Evolutionary conservation across 2,113 vertebrate genomes (phyloP).

Genomic region (Percopsis transmontana): DNA sequence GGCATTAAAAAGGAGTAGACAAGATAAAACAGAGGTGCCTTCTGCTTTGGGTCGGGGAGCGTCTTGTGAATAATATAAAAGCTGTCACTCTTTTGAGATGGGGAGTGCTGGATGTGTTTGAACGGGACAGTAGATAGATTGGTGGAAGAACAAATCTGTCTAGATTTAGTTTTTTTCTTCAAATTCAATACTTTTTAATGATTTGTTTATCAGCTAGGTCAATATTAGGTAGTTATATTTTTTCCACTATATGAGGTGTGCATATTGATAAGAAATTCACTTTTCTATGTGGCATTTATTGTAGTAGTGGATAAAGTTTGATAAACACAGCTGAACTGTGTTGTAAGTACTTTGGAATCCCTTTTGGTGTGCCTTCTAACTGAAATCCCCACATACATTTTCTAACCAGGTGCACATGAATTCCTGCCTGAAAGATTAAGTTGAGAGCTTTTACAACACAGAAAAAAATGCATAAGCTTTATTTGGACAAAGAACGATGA

Average conservation of each 20-base stretch:
- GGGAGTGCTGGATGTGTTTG: neutral
- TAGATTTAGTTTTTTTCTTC: neutral
- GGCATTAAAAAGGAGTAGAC: neutral
- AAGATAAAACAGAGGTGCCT: slow-evolving; percentile 53
- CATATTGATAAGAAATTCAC: slow-evolving; percentile 40
- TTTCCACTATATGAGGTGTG: slow-evolving; percentile 24
- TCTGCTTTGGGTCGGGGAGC: slow-evolving; percentile 36
- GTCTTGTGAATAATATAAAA: slow-evolving; percentile 9
- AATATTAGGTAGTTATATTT: slow-evolving; percentile 22
- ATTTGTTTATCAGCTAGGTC: slow-evolving; percentile 6
- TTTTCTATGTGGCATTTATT: slow-evolving; percentile 35
- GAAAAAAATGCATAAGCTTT: no score
- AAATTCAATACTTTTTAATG: neutral
- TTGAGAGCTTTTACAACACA: no score
- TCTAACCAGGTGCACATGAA: no score
- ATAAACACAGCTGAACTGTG: slow-evolving; percentile 11
- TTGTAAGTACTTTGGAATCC: no score
- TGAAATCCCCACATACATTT: no score
- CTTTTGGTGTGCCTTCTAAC: no score
- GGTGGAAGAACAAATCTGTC: slow-evolving; percentile 48
- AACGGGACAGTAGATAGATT: slow-evolving; percentile 25
- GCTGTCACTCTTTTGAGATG: slow-evolving; percentile 2
- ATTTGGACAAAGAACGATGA: no score
- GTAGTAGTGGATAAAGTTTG: slow-evolving; percentile 12
- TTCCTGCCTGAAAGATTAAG: no score